phyloP scores from a whole-genome alignment of 2,888 invertebrate genomes.

The Harmothoe impar region DNA sequence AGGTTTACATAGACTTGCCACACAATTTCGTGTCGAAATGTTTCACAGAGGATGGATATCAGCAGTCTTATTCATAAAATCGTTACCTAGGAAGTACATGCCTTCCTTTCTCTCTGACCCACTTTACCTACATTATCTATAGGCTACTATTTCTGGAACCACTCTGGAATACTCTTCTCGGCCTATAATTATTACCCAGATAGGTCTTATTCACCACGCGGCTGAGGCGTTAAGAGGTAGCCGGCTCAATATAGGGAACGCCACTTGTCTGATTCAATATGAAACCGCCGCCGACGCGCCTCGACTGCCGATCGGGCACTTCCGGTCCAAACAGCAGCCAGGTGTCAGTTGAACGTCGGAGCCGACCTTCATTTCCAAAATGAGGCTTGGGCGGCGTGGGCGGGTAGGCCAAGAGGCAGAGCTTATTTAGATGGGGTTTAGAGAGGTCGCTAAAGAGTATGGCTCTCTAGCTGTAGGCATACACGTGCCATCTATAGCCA shows the following conservation, averaged over 20 bases:
- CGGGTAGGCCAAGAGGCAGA: too few relatives aligned
- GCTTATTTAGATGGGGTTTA: too few relatives aligned
- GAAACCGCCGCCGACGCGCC: not conserved
- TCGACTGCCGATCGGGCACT: slow-evolving; percentile 3
- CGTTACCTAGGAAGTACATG: too few relatives aligned
- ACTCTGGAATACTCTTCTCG: not conserved
- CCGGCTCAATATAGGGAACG: not conserved
- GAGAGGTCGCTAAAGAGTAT: too few relatives aligned
- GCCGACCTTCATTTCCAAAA: not conserved
- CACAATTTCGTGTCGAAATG: too few relatives aligned
- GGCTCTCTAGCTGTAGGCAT: too few relatives aligned
- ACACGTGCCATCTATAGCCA: too few relatives aligned
- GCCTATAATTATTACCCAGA: not conserved
- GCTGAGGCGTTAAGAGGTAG: not conserved
- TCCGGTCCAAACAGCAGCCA: not conserved
- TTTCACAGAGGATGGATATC: too few relatives aligned
- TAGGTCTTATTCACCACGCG: not conserved
- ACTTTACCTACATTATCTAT: not conserved
- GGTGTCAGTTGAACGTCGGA: slow-evolving; percentile 10
- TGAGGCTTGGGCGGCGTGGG: too few relatives aligned
- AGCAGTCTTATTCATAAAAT: too few relatives aligned
- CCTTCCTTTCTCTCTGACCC: not conserved
- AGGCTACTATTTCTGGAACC: not conserved
- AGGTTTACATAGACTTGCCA: too few relatives aligned
- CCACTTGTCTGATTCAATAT: slow-evolving; percentile 35